A percentile compares a stretch with the other conserved stretches of the same genome.
These are phyloP conservation scores for Sycon ciliatum DNA, from an alignment of 37 sponge, comb jelly and placozoan genomes.

Conservation along the genomic window DNA sequence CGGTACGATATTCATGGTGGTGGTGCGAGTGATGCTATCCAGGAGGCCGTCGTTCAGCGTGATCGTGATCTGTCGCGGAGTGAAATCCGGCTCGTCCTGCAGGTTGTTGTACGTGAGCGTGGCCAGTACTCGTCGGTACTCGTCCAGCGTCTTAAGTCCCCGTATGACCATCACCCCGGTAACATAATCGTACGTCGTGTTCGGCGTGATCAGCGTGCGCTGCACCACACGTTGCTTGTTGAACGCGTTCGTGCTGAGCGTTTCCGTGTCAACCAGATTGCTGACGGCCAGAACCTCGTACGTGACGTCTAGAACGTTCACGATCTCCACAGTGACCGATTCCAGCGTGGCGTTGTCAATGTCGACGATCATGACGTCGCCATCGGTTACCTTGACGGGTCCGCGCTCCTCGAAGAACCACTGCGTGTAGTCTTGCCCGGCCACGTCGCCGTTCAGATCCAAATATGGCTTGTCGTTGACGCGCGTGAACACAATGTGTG, in stretches of 20 bases:
- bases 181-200: slow-evolving; percentile 38
- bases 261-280: slow-evolving; percentile 20
- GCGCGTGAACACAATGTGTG: slow-evolving; percentile 47
- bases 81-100: slow-evolving; percentile 39
- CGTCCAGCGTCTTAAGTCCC: slow-evolving; percentile 59
- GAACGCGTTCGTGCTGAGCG: slow-evolving; percentile 20
- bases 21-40: slow-evolving; percentile 42
- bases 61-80: slow-evolving; percentile 33
- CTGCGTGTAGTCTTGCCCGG: slow-evolving; percentile 23
- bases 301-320: slow-evolving; percentile 31
- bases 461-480: slow-evolving; percentile 64
- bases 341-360: slow-evolving; percentile 63
- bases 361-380: slow-evolving; percentile 35
- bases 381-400: slow-evolving; percentile 47
- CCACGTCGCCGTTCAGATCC: slow-evolving; percentile 49
- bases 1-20: slow-evolving; percentile 34
- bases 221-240: slow-evolving; percentile 32
- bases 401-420: slow-evolving; percentile 59
- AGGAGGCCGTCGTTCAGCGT: slow-evolving; percentile 57
- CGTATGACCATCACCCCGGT: slow-evolving; percentile 33
- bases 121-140: slow-evolving; percentile 43
- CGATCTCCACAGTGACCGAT: slow-evolving; percentile 49
- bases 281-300: slow-evolving; percentile 47
- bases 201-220: slow-evolving; percentile 41
- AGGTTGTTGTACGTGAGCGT: slow-evolving; percentile 64